These are phyloP conservation scores for Colinus virginianus DNA, from an alignment of 2,113 vertebrate genomes.

Conservation along the genomic window DNA sequence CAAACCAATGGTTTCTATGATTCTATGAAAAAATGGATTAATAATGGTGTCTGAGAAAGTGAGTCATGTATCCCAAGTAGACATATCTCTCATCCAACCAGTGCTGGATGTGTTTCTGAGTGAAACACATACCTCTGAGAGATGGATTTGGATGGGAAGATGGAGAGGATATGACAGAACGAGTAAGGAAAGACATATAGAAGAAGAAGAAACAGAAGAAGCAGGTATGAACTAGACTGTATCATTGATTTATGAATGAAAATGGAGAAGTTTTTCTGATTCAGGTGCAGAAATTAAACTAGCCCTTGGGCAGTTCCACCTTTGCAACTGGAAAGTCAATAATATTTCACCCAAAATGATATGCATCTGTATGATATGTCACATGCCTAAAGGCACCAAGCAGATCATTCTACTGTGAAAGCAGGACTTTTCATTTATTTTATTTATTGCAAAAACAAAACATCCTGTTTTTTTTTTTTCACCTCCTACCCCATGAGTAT, in stretches of 20 bases:
- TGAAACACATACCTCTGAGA: background rate
- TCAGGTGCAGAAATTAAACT: slow-evolving; percentile 27
- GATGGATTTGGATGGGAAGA: background rate
- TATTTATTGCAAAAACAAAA: background rate
- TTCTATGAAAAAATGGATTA: no score
- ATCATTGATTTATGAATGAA: slow-evolving; percentile 40
- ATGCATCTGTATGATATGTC: background rate
- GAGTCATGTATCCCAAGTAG: no score
- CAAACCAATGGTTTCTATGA: no score
- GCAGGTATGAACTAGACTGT: background rate
- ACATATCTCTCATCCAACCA: no score
- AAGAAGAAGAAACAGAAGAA: background rate
- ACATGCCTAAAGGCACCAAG: background rate
- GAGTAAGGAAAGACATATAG: background rate
- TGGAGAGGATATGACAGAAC: background rate
- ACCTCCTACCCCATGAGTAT: background rate
- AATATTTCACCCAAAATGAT: background rate
- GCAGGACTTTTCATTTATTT: background rate
- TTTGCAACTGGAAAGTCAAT: background rate
- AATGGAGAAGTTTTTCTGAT: background rate
- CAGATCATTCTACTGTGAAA: slow-evolving; percentile 8
- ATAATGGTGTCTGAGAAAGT: no score
- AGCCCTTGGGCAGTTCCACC: background rate
- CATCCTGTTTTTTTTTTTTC: background rate
- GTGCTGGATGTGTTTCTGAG: no score